These are phyloP conservation scores for Ophion costatus DNA, from an alignment of 2,888 invertebrate genomes.

Conservation along the genomic window DNA sequence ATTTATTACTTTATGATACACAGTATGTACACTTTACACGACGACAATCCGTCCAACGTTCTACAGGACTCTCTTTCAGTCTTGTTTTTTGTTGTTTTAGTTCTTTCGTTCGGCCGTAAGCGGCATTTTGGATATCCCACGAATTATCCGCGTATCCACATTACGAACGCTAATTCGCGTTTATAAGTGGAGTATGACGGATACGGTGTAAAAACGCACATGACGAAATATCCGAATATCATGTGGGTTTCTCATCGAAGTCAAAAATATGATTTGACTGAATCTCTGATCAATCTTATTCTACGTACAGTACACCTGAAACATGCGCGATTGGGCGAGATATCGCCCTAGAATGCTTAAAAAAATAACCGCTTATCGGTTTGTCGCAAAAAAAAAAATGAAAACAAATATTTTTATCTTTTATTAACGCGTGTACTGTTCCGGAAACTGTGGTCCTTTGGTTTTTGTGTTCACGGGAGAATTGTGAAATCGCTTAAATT, in stretches of 20 bases:
- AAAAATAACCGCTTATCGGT: constrained; percentile 1
- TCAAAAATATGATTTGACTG: constrained; percentile 1
- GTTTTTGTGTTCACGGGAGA: constrained; percentile 22
- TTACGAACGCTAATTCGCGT: constrained; percentile 28
- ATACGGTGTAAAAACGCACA: constrained; percentile 22
- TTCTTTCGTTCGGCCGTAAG: constrained; percentile 27
- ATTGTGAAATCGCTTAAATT: constrained; percentile 6
- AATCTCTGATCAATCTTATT: constrained; percentile 10
- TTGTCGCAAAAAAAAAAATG: background rate
- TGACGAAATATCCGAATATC: background rate
- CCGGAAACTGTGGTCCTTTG: constrained; percentile 51
- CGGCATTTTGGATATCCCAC: constrained; percentile 16
- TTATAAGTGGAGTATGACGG: constrained; percentile 12
- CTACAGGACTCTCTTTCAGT: constrained; percentile 73
- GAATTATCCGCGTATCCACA: constrained; percentile 21
- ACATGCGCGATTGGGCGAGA: background rate
- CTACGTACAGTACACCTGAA: constrained; percentile 15
- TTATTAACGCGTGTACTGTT: background rate
- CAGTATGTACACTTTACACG: constrained; percentile 75
- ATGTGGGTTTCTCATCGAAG: background rate
- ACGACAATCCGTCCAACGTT: constrained; percentile 64
- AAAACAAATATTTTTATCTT: background rate
- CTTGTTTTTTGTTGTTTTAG: constrained; percentile 70
- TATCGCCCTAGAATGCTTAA: background rate
- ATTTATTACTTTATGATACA: constrained; percentile 82